A percentile compares a stretch with the other conserved stretches of the same genome.
phyloP scores from a whole-genome alignment of 2,888 invertebrate species.

The Deilephila elpenor region DNA sequence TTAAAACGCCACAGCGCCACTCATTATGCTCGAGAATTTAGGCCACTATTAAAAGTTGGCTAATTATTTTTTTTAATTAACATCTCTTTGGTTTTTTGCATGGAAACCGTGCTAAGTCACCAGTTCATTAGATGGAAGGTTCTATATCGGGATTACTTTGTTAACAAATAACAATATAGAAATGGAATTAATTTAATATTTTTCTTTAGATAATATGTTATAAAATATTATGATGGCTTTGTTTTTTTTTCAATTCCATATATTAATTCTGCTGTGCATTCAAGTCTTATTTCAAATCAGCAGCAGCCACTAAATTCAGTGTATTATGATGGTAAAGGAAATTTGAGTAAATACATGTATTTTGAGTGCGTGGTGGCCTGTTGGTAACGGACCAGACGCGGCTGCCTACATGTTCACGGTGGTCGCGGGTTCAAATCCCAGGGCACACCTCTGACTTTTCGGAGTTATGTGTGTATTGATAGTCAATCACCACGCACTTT shows the following conservation, averaged over 20 bases:
- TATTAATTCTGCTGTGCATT: neutral
- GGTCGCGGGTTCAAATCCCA: no score
- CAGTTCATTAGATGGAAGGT: neutral
- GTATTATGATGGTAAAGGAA: no score
- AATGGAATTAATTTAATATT: neutral
- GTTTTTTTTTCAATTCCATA: neutral
- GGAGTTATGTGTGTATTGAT: no score
- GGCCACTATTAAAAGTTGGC: constrained; percentile 31
- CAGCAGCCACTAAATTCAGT: no score
- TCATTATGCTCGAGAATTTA: constrained; percentile 19
- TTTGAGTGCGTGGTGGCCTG: no score
- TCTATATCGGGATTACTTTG: neutral
- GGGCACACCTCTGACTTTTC: no score
- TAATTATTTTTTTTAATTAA: constrained; percentile 32
- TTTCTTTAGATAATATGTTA: neutral
- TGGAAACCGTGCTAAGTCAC: constrained; percentile 25
- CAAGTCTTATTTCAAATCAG: no score
- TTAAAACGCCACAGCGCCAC: constrained; percentile 26
- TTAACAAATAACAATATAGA: neutral
- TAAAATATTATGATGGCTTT: no score
- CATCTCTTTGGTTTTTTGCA: constrained; percentile 39
- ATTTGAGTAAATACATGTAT: no score
- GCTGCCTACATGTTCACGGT: no score
- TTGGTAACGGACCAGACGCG: no score
- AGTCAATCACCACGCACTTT: no score